These are phyloP conservation scores for Tetrapedia diversipes DNA, from an alignment of 2,888 invertebrate genomes.

Conservation along the genomic window DNA sequence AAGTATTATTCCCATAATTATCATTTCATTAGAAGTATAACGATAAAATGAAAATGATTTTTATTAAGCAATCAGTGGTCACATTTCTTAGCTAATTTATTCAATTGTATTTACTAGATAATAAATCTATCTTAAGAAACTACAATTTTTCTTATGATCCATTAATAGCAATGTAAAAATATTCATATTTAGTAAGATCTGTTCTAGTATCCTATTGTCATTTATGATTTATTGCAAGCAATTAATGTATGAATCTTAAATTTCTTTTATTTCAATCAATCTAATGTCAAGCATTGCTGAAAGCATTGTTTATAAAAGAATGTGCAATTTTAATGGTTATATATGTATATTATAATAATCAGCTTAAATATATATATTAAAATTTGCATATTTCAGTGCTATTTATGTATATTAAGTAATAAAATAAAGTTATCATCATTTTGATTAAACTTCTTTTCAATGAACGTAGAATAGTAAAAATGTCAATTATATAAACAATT, in stretches of 20 bases:
- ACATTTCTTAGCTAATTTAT: conserved; percentile 72
- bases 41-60: conserved; percentile 47
- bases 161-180: conserved; percentile 8
- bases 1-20: conserved; percentile 54
- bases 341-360: conserved; percentile 12
- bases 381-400: conserved; percentile 26
- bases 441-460: conserved; percentile 7
- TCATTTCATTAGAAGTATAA: conserved; percentile 48
- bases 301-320: conserved; percentile 2
- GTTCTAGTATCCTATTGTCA: conserved; percentile 10
- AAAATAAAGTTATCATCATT: conserved; percentile 28
- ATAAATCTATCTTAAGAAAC: conserved; percentile 67
- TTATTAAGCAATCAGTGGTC: conserved; percentile 51
- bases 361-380: conserved; percentile 9
- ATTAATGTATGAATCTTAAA: not conserved
- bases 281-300: not conserved
- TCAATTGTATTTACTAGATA: conserved; percentile 72
- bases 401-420: conserved; percentile 28
- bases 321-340: conserved; percentile 33
- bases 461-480: not conserved
- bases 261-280: conserved; percentile 12
- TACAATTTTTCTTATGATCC: conserved; percentile 36
- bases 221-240: not conserved
- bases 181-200: conserved; percentile 20
- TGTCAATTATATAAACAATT: not conserved